Conservation (phyloP, 2,888 invertebrate species). For the Vandiemenella viatica region DNA sequence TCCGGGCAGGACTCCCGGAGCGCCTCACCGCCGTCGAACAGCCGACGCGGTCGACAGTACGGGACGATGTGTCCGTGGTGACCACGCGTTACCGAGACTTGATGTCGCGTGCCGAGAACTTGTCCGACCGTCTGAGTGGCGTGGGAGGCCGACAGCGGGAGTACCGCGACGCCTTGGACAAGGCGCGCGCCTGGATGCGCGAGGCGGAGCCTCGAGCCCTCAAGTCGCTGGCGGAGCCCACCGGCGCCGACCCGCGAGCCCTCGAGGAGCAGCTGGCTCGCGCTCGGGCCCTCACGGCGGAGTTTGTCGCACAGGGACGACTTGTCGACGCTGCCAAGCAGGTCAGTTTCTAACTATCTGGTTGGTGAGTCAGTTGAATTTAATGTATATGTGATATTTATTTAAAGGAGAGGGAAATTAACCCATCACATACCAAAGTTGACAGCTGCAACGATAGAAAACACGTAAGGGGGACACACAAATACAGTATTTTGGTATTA, state of each 20-base stretch:
- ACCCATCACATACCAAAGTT: no score
- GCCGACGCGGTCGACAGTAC: conserved; percentile 57
- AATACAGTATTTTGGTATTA: no score
- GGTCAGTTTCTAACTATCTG: conserved; percentile 27
- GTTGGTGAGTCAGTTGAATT: background rate
- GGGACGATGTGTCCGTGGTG: conserved; percentile 61
- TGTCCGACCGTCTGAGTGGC: conserved; percentile 67
- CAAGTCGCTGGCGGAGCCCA: conserved; percentile 61
- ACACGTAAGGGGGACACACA: no score
- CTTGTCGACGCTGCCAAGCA: conserved; percentile 71
- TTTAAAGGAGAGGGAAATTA: no score
- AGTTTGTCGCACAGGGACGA: conserved; percentile 71
- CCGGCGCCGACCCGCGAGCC: conserved; percentile 72
- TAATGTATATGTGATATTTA: no score
- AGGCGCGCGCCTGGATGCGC: conserved; percentile 62
- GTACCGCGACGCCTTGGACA: conserved; percentile 69
- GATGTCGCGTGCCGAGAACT: conserved; percentile 61
- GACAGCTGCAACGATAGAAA: no score
- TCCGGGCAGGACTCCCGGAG: conserved; percentile 69
- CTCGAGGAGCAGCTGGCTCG: conserved; percentile 75
- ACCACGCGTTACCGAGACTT: conserved; percentile 69
- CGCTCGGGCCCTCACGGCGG: conserved; percentile 71
- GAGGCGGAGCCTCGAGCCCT: conserved; percentile 65
- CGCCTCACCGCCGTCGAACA: conserved; percentile 66
- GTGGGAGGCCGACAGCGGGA: conserved; percentile 62